Conservation (phyloP, 2,888 invertebrate genomes). For the Troides helena region DNA sequence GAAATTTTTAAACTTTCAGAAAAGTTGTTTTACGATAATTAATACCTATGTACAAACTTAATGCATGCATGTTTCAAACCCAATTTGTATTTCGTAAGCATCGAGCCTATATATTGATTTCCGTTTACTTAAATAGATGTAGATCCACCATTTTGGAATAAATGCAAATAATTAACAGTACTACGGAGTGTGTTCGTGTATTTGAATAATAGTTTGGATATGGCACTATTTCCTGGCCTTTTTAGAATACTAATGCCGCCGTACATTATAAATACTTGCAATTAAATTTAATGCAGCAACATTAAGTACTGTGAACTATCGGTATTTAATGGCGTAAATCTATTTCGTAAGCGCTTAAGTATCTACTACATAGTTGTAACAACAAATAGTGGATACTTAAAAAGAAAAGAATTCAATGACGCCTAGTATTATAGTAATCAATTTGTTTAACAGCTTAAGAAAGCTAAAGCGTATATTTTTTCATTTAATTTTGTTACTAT, state of each 20-base stretch:
- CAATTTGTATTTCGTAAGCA: not conserved
- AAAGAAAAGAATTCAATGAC: not conserved
- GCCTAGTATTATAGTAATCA: not conserved
- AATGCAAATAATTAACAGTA: constrained; percentile 29
- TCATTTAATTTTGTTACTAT: no score
- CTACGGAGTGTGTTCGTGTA: constrained; percentile 14
- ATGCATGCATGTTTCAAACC: not conserved
- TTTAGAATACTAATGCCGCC: constrained; percentile 28
- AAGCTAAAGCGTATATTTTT: not conserved
- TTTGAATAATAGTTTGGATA: constrained; percentile 28
- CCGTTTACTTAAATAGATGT: constrained; percentile 15
- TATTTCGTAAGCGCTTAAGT: constrained; percentile 8
- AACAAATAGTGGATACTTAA: not conserved
- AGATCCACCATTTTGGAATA: constrained; percentile 13
- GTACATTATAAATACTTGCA: constrained; percentile 24
- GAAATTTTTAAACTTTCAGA: no score
- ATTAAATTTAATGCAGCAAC: constrained; percentile 18
- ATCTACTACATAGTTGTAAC: not conserved
- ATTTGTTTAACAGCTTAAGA: not conserved
- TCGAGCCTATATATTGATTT: constrained; percentile 13
- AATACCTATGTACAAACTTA: not conserved
- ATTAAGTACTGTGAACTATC: constrained; percentile 18
- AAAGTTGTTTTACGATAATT: not conserved
- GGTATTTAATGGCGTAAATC: constrained; percentile 12
- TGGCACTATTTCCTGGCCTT: constrained; percentile 24